Conservation (phyloP, 2,797 vertebrate species). For the Anableps anableps region DNA sequence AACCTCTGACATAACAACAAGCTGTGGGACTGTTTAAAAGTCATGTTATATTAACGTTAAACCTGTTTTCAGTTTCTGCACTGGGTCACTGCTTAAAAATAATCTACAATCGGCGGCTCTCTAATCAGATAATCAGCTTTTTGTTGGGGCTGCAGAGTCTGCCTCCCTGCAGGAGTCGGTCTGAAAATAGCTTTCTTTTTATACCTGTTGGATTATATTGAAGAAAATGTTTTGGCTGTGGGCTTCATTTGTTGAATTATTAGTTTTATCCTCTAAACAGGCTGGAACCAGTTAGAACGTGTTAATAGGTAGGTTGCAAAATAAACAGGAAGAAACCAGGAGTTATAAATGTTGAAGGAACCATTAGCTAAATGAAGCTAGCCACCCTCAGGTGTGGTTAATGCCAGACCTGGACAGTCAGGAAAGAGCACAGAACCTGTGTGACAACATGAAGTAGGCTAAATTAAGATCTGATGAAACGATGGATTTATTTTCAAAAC, state of each 20-base stretch:
- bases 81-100: background rate
- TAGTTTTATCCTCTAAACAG: no score
- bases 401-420: background rate
- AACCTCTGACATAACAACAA: conserved; percentile 46
- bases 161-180: no score
- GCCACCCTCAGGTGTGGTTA: background rate
- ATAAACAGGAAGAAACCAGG: background rate
- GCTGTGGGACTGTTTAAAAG: conserved; percentile 1
- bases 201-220: background rate
- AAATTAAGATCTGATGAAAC: no score
- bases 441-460: no score
- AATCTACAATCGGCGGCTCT: background rate
- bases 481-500: no score
- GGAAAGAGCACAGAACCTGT: no score
- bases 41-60: background rate
- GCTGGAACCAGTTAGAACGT: no score
- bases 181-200: background rate
- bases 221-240: background rate
- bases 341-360: background rate
- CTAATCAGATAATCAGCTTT: background rate
- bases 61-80: conserved; percentile 7
- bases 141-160: no score
- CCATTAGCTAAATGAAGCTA: background rate
- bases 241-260: background rate
- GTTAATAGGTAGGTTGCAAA: background rate